Conservation (phyloP, 2,888 invertebrate genomes). For the Beris morrisii region DNA sequence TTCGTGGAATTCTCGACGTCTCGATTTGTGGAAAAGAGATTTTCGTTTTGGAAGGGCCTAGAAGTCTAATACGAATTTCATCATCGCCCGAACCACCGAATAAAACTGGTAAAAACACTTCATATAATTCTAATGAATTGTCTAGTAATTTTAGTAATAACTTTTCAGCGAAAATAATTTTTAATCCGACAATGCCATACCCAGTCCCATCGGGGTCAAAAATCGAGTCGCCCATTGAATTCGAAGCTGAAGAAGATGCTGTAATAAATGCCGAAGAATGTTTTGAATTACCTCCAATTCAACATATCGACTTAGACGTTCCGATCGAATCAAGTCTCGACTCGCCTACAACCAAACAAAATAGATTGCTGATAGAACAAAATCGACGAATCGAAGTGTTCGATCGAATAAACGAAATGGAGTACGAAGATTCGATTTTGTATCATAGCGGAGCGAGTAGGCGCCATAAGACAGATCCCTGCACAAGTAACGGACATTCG, state of each 20-base stretch:
- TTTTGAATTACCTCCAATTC: slow-evolving; percentile 68
- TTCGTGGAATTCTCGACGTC: slow-evolving; percentile 57
- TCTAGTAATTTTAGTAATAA: neutral
- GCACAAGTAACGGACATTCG: slow-evolving; percentile 44
- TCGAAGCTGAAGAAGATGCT: slow-evolving; percentile 56
- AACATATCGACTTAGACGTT: slow-evolving; percentile 58
- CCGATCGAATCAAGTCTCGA: slow-evolving; percentile 52
- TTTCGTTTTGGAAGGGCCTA: slow-evolving; percentile 78
- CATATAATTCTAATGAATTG: neutral
- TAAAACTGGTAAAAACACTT: slow-evolving; percentile 55
- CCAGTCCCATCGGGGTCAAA: slow-evolving; percentile 48
- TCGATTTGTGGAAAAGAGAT: slow-evolving; percentile 63
- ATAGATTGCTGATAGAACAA: slow-evolving; percentile 43
- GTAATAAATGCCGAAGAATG: slow-evolving; percentile 73
- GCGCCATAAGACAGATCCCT: slow-evolving; percentile 44
- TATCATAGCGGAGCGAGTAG: slow-evolving; percentile 62
- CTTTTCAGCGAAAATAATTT: slow-evolving; percentile 49
- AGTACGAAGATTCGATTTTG: slow-evolving; percentile 70
- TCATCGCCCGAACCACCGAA: slow-evolving; percentile 67
- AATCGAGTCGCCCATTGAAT: slow-evolving; percentile 51
- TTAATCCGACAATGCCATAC: slow-evolving; percentile 52
- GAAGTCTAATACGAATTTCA: slow-evolving; percentile 77
- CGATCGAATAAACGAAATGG: slow-evolving; percentile 71
- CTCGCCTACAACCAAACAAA: slow-evolving; percentile 46
- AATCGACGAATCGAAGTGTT: slow-evolving; percentile 65